Conservation (phyloP, 2,888 invertebrate species). For the Syritta pipiens region DNA sequence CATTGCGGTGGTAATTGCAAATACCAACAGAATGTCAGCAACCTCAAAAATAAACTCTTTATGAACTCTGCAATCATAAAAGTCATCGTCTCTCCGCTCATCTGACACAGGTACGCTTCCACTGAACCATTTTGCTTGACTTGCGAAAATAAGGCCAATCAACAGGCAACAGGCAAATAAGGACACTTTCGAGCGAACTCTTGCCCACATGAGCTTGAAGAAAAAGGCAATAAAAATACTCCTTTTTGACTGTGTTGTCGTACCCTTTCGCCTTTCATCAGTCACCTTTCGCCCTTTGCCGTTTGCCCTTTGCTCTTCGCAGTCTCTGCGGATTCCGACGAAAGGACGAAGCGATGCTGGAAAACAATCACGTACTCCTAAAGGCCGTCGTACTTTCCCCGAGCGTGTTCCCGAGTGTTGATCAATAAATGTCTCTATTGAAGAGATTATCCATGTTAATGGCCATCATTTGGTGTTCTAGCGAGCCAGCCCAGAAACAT, state of each 20-base stretch:
- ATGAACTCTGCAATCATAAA: slow-evolving; percentile 46
- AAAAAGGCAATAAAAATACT: no score
- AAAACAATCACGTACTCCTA: slow-evolving; percentile 24
- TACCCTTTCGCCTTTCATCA: not conserved
- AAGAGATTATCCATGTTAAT: slow-evolving; percentile 76
- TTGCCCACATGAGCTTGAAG: no score
- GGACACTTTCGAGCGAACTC: slow-evolving; percentile 12
- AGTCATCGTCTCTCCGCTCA: no score
- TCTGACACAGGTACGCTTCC: no score
- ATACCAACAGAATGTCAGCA: no score
- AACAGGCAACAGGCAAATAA: slow-evolving; percentile 45
- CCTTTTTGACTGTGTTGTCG: no score
- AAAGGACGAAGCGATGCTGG: slow-evolving; percentile 56
- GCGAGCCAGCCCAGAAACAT: slow-evolving; percentile 43
- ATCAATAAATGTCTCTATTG: slow-evolving; percentile 77
- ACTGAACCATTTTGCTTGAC: slow-evolving; percentile 50
- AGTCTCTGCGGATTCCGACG: slow-evolving; percentile 39
- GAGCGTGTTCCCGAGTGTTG: slow-evolving; percentile 77
- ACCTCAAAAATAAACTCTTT: slow-evolving; percentile 43
- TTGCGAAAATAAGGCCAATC: slow-evolving; percentile 60
- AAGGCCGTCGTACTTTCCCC: slow-evolving; percentile 42
- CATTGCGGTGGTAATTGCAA: no score
- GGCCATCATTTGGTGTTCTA: slow-evolving; percentile 71
- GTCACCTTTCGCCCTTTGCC: not conserved
- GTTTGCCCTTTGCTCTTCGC: slow-evolving; percentile 13